These are phyloP conservation scores for Battus philenor DNA, from an alignment of 1,140 invertebrate species.

Conservation along the genomic window DNA sequence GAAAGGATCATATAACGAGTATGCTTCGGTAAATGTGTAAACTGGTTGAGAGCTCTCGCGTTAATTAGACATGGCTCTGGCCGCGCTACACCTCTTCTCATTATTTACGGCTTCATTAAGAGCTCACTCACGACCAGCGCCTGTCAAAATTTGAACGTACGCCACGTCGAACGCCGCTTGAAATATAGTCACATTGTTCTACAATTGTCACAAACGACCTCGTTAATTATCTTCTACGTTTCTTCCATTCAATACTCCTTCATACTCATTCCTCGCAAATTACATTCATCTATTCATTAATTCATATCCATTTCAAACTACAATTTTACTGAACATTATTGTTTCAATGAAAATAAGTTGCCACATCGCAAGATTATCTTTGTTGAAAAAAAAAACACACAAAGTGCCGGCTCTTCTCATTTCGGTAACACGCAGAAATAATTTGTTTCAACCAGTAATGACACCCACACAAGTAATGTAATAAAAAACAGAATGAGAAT, in stretches of 20 bases:
- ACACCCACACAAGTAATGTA: conserved; percentile 43
- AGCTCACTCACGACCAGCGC: conserved; percentile 57
- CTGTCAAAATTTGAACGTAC: conserved; percentile 69
- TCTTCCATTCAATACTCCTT: conserved; percentile 29
- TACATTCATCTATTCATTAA: too few relatives aligned
- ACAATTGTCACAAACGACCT: conserved; percentile 60
- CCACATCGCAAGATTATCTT: conserved; percentile 16
- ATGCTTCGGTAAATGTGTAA: conserved; percentile 22
- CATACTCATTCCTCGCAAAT: too few relatives aligned
- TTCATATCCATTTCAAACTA: too few relatives aligned
- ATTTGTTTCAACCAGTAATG: conserved; percentile 45
- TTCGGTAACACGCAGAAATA: conserved; percentile 58
- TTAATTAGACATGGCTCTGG: conserved; percentile 65
- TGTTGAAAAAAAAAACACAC: neutral
- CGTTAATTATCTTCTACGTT: conserved; percentile 57
- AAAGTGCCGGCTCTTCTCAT: conserved; percentile 31
- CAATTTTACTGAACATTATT: too few relatives aligned
- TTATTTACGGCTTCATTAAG: conserved; percentile 75
- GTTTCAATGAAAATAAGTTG: too few relatives aligned
- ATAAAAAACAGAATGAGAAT: conserved; percentile 56
- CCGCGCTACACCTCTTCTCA: conserved; percentile 62
- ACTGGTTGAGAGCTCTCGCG: conserved; percentile 32
- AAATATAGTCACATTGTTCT: conserved; percentile 65
- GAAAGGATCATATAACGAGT: conserved; percentile 13
- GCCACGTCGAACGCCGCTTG: conserved; percentile 46